Percentiles rank a stretch among this genome's conserved stretches.
Evolutionary conservation across 2,113 vertebrate species (phyloP).

Genomic region (Lasiurus cinereus): DNA sequence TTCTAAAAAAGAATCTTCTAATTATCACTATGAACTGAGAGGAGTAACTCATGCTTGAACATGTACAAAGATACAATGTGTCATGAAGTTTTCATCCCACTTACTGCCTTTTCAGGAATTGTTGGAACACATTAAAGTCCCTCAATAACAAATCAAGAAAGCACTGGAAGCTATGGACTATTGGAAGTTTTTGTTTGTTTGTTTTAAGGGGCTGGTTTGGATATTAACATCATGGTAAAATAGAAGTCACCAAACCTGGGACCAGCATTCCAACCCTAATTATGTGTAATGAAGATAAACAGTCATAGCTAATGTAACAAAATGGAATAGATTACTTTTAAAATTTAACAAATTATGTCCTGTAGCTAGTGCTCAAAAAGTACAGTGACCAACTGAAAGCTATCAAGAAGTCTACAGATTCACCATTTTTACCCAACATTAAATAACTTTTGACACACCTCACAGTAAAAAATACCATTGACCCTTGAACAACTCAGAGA

Average conservation of each 20-base stretch:
- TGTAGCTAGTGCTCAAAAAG: conserved; percentile 21
- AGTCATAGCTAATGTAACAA: not conserved
- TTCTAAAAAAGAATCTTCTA: conserved; percentile 79
- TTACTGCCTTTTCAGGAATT: conserved; percentile 60
- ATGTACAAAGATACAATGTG: conserved; percentile 61
- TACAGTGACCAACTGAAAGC: conserved; percentile 34
- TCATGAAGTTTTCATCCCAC: conserved; percentile 77
- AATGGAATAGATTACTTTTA: not conserved
- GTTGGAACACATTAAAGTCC: conserved; percentile 52
- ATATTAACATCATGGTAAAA: not conserved
- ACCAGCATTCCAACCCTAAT: not conserved
- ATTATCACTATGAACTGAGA: conserved; percentile 76
- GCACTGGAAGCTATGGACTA: not conserved
- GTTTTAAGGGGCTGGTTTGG: not conserved
- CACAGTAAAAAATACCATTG: not conserved
- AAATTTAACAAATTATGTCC: not conserved
- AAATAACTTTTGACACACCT: conserved; percentile 10
- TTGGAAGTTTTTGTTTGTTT: not conserved
- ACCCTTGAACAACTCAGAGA: not conserved
- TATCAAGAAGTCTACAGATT: conserved; percentile 1
- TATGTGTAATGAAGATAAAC: not conserved
- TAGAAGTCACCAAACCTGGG: not conserved
- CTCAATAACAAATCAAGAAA: not conserved
- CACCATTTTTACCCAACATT: not conserved
- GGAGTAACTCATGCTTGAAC: conserved; percentile 74